Evolutionary conservation across 2,888 invertebrate genomes (phyloP), one percentile per base, ranked within the genome.

Genomic region (Mantis religiosa): DNA sequence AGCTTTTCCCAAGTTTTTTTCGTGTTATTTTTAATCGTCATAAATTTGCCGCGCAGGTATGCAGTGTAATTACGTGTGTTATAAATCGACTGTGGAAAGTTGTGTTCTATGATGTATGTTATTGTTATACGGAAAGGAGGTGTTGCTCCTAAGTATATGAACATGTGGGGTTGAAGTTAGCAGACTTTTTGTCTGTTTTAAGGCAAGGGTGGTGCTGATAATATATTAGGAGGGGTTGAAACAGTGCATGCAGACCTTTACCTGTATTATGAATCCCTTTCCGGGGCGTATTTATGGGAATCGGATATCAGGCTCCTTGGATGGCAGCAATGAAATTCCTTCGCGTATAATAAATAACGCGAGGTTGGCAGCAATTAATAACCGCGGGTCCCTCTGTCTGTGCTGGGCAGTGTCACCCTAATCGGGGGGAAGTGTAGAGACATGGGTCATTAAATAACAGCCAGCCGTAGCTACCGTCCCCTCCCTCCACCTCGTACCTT

Each of bases 371-470:
- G 41, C 87, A 87, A 84, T 88, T 88, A 88, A 88, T 88, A 84
- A 84, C 34, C 84, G 84, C 88, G 82, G 41, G 83, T n/a, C 83
- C 41, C 25, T 30, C 82, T 83, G 82, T 83, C 85, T 85, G 34
- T 71, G 81, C 82, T 84, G 87, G 54, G 82, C 88, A 86, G 86
- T 87, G 87, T 87, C 87, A 82, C 87, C 87, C 87, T 87, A 87
- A 87, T 87, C 87, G 87, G 82, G 54, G 54, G 54, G 20, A 71
- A 71, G 54, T 20, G 54, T 25, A 41, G 89, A 83, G 89, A 89
- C 89, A 89, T 83, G 89, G 89, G 82, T 89, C 89, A 89, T 89
- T 89, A 89, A 89, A 89, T 87, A 89, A 89, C 89, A 86, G 89
- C 85, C 89, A 89, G 82, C 25, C 34, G 84, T 85, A 85, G 88